Base-by-base conservation (phyloP, 2,113 vertebrate genomes). In the Perognathus longimembris region DNA sequence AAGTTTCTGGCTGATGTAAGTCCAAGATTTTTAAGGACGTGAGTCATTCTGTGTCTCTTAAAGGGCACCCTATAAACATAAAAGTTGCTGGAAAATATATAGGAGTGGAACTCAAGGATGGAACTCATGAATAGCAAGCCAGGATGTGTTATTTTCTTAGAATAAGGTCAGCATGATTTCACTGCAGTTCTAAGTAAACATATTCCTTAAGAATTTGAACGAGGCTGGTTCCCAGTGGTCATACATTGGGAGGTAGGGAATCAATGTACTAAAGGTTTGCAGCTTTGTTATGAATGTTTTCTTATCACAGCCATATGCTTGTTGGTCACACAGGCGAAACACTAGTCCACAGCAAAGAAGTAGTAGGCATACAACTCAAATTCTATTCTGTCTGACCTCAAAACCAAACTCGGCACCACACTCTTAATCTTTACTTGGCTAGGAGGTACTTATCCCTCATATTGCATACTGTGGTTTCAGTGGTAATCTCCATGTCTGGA, bases 31-130 rank as follows among this genome's bases (percentile, higher is more conserved):
- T 95, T 96, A 94, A 93, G 90, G 63, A 85, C 90, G 77, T 92
- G 85, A 94, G 67, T 94, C 84, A 95, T 92, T 88, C 88, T 93
- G 40, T 86, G 80, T 92, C 90, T 95, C 92, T 90, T 86, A 89
- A 94, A 95, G 71, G 59, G 34, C 61, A 93, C 63, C 7, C 75
- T 69, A 84, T 92, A 93, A 94, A 90, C 59, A 90, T 12, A 87
- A 78, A 74, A 32, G 50, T 92, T 94, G 90, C 83, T 96, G 90
- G 79, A 28, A 76, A 92, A 85, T 50, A 70, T 30, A 85, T 74
- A 73, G 15, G 87, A 89, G 34, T 42, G 79, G 57, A 91, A 89
- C 67, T 73, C 75, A 93, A 93, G 79, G 85, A 67, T 92, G n/a
- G 85, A 77, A 84, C 36, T 88, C 6, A 91, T 2, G 8, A 63